These are phyloP conservation scores for Chaetura pelagica DNA, from an alignment of 2,113 vertebrate genomes.

Conservation along the genomic window DNA sequence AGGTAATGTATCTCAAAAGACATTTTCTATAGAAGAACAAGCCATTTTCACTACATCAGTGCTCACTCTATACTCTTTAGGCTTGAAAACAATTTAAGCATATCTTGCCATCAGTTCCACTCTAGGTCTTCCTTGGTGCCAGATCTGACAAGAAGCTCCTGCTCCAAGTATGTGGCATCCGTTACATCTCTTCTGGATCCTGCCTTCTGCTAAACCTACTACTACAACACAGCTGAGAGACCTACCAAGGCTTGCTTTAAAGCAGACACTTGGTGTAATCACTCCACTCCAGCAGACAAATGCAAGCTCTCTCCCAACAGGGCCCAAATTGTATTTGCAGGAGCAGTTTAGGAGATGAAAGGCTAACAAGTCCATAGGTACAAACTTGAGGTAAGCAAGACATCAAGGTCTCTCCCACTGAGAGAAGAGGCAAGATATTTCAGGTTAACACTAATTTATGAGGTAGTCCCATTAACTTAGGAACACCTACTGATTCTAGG, in stretches of 20 bases:
- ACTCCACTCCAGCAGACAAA: not conserved
- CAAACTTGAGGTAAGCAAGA: not conserved
- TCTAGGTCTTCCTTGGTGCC: not conserved
- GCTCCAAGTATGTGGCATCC: not conserved
- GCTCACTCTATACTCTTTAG: not conserved
- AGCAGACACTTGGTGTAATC: not conserved
- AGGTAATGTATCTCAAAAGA: not conserved
- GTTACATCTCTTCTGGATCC: not conserved
- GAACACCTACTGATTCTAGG: not conserved
- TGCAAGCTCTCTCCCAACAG: not conserved
- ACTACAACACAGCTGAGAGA: not conserved
- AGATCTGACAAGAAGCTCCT: not conserved
- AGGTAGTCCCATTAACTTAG: not conserved
- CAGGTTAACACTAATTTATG: not conserved
- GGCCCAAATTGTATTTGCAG: not conserved
- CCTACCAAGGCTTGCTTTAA: not conserved
- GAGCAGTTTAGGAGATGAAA: not conserved
- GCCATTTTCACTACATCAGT: not conserved
- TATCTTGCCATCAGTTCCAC: not conserved
- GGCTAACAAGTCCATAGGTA: not conserved
- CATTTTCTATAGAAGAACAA: not conserved
- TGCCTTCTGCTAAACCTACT: not conserved
- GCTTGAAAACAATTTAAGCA: not conserved
- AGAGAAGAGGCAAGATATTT: not conserved
- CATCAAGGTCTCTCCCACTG: not conserved